phyloP scores from a whole-genome alignment of 2,888 invertebrate species.

The Tachina grossa region DNA sequence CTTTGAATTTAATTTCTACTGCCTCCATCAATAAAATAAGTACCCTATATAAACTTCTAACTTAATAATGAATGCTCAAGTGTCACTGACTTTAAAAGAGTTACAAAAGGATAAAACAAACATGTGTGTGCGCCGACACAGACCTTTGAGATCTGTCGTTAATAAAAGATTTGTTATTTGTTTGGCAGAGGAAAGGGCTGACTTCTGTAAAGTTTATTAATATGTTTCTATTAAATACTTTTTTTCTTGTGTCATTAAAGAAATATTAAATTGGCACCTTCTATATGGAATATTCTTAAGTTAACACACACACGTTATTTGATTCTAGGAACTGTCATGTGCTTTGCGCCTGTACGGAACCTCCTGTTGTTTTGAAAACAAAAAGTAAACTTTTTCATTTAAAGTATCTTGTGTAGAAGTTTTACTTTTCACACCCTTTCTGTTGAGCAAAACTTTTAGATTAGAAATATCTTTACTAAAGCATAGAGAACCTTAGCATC shows the following conservation, averaged over 20 bases:
- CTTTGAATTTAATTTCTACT: too few relatives aligned
- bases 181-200: neutral
- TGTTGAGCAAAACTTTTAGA: neutral
- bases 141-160: conserved; percentile 9
- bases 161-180: neutral
- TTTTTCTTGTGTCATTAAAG: neutral
- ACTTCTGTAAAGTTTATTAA: neutral
- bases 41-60: too few relatives aligned
- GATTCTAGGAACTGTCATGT: neutral
- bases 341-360: neutral
- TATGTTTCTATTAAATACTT: neutral
- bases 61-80: too few relatives aligned
- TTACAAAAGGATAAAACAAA: too few relatives aligned
- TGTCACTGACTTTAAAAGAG: too few relatives aligned
- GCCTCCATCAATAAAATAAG: too few relatives aligned
- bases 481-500: too few relatives aligned
- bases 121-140: too few relatives aligned
- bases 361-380: conserved; percentile 7
- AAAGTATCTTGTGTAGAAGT: neutral
- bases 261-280: conserved; percentile 19
- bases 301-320: neutral
- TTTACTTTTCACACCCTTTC: neutral
- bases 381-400: conserved; percentile 21
- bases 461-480: neutral
- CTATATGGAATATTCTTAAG: conserved; percentile 10